Evolutionary conservation across 2,888 invertebrate species (phyloP), one percentile per base, ranked within the genome.

Genomic region (Cantharis flavilabris): DNA sequence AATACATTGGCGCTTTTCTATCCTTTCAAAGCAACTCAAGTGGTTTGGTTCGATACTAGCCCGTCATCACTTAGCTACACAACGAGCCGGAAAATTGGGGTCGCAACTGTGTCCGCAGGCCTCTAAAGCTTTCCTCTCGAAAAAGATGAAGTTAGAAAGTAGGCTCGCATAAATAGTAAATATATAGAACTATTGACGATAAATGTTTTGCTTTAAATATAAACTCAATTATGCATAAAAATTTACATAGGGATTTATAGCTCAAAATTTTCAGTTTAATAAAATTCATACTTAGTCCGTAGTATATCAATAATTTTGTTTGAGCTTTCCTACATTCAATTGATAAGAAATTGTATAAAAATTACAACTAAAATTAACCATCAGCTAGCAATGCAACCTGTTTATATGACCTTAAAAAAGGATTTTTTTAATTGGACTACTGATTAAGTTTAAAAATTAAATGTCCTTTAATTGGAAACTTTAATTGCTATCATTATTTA

Each of bases 31-130:
- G 77, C 73, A 73, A 77, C 77, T 77, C 77, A 76, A 79, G 80
- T 79, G 80, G 81, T 80, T 81, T 83, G 81, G 82, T 83, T 81
- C 84, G 83, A 83, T 81, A 82, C 80, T 76, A 81, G 80, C 81
- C 83, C 84, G 85, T 84, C 85, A 86, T 86, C 86, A 85, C 85
- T 86, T 86, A 85, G 85, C 81, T 83, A 84, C 85, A 85, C 85
- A 86, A 86, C 86, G 85, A 85, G 84, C 84, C 84, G 85, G 86
- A 86, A 86, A 86, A 86, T 86, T 86, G 84, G 83, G 83, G 82
- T 81, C 83, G 81, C 80, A 77, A 79, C 80, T 80, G 77, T 80
- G 79, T 76, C 76, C 79, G 79, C 74, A 69, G 71, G 64, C 78
- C 76, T 76, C 76, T 76, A 76, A 76, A 76, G 73, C 65, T 79